These are phyloP conservation scores for Ichneumon xanthorius DNA, from an alignment of 2,888 invertebrate genomes.

Conservation along the genomic window DNA sequence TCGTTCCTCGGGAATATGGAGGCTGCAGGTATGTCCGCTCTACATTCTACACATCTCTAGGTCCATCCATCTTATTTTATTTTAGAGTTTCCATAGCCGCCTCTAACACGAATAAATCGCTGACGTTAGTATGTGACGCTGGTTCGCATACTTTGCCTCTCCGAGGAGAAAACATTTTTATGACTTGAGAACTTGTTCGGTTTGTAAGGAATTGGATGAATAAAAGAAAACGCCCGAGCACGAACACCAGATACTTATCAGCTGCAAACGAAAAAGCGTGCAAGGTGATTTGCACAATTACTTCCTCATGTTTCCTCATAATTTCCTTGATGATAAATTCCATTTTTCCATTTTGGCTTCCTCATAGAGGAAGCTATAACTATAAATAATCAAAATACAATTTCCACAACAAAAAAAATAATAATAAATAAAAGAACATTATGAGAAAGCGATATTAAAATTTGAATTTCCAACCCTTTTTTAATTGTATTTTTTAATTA, in stretches of 20 bases:
- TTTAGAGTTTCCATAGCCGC: background rate
- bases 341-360: too few relatives aligned
- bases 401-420: too few relatives aligned
- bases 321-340: too few relatives aligned
- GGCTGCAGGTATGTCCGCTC: conserved; percentile 45
- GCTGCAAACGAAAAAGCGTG: background rate
- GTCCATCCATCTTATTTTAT: background rate
- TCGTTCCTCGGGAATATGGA: conserved; percentile 38
- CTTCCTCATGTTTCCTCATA: too few relatives aligned
- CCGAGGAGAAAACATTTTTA: background rate
- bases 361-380: too few relatives aligned
- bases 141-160: background rate
- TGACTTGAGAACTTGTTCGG: background rate
- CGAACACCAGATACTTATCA: background rate
- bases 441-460: too few relatives aligned
- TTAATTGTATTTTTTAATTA: too few relatives aligned
- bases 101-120: conserved; percentile 14
- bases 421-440: too few relatives aligned
- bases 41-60: background rate
- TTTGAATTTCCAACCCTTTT: too few relatives aligned
- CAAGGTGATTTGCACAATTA: too few relatives aligned
- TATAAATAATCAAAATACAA: too few relatives aligned
- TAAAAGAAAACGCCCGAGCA: background rate
- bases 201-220: conserved; percentile 2
- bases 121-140: background rate